phyloP scores from a whole-genome alignment of 2,797 vertebrate genomes.

The Trachops cirrhosus region DNA sequence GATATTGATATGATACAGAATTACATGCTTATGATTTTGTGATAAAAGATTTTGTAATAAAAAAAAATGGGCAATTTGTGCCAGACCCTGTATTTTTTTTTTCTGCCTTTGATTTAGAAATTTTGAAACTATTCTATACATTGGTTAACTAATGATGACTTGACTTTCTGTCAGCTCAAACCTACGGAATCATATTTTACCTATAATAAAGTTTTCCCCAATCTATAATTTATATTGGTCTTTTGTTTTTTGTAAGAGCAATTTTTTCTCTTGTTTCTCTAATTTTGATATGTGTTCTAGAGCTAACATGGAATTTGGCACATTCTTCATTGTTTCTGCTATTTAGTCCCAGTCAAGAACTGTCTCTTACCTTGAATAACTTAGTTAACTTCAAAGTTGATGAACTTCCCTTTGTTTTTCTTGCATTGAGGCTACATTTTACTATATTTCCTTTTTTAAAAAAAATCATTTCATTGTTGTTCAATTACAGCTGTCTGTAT shows the following conservation, averaged over 20 bases:
- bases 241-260: neutral
- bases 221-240: neutral
- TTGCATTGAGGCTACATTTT: neutral
- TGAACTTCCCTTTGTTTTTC: neutral
- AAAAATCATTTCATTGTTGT: no score
- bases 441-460: neutral
- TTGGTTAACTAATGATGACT: neutral
- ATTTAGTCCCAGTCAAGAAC: neutral
- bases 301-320: neutral
- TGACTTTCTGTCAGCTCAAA: conserved; percentile 43
- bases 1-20: no score
- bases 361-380: neutral
- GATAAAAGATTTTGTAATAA: no score
- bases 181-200: conserved; percentile 29
- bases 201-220: neutral
- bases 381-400: neutral
- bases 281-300: neutral
- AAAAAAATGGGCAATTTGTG: no score
- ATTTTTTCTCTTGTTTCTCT: neutral
- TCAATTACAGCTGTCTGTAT: no score
- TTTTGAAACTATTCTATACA: conserved; percentile 14
- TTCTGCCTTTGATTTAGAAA: neutral
- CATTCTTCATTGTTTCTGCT: neutral
- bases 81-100: neutral
- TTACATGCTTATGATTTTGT: no score